Evolutionary conservation across 2,888 invertebrate genomes (phyloP), one percentile per base, ranked within the genome.

Genomic region (Noctua janthina): DNA sequence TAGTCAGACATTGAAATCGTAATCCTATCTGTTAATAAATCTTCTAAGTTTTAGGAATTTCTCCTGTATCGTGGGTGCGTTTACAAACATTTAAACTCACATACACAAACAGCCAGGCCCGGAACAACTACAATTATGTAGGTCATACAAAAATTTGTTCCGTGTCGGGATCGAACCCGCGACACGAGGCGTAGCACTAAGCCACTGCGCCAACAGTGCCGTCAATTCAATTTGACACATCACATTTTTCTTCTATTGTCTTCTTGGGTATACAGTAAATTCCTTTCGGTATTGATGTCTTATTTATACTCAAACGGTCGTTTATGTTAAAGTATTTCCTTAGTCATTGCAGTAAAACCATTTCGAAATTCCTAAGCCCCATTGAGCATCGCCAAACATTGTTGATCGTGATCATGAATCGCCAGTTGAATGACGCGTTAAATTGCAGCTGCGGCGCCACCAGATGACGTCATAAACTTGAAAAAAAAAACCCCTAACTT

Each of bases 371-470:
- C 35, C 43, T 49, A 64, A 72, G 62, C 64, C 20, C 35, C 68
- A 76, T 81, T 75, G 66, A 83, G 51, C 75, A 74, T 79, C 62
- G 59, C 68, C 78, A 56, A 88, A 81, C 56, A 83, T 76, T 80
- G 79, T 87, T 84, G 83, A 79, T 85, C 79, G 76, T 76, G 76
- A 84, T 81, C 88, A 82, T 89, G 85, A 87, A 88, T 88, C 79
- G 90, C 80, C 84, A 78, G 87, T 82, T 81, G 85, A 89, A 89
- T 89, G 83, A 89, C 84, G 83, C 87, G 83, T 89, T 81, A 89
- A 89, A 89, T 89, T 89, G 84, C 84, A 85, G 75, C 80, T 46
- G 73, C 76, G 89, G 87, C 88, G 89, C 85, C 90, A 78, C 62
- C 11, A 43, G 76, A 87, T 89, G 88, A 89, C 85, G 84, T 87